Evolutionary conservation across 2,113 vertebrate species (phyloP).

Genomic region (Pyxicephalus adspersus): DNA sequence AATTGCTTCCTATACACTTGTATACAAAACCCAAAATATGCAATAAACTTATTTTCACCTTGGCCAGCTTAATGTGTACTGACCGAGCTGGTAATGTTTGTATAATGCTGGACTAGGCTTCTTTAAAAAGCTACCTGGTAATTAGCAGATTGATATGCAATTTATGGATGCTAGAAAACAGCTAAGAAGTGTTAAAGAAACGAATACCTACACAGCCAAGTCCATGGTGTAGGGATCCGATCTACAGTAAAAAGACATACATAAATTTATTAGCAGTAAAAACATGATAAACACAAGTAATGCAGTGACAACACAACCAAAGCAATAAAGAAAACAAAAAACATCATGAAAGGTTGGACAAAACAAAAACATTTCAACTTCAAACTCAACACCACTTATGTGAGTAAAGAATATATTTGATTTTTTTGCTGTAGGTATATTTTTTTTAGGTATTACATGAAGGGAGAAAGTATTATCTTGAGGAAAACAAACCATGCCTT

Average conservation of each 20-base stretch:
- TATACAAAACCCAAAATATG: no score
- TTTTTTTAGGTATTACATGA: background rate
- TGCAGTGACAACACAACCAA: conserved; percentile 13
- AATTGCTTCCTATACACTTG: no score
- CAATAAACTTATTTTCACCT: no score
- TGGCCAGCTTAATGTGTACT: no score
- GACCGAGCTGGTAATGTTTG: no score
- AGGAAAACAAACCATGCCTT: no score
- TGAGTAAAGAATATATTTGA: background rate
- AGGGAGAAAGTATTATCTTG: no score
- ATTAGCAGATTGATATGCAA: no score
- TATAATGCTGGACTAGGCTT: no score
- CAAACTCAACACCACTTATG: conserved; percentile 6
- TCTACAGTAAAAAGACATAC: conserved; percentile 77
- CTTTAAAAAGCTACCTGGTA: no score
- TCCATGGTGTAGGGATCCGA: conserved; percentile 94
- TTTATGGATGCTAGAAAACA: background rate
- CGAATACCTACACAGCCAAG: conserved; percentile 92
- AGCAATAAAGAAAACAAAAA: background rate
- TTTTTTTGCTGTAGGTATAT: background rate
- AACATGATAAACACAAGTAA: conserved; percentile 13
- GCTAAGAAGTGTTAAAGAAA: conserved; percentile 53
- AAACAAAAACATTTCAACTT: conserved; percentile 3
- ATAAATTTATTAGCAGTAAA: conserved; percentile 62
- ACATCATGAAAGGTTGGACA: conserved; percentile 5